These are phyloP conservation scores for Neodiprion fabricii DNA, from an alignment of 1,140 invertebrate species.

Conservation along the genomic window DNA sequence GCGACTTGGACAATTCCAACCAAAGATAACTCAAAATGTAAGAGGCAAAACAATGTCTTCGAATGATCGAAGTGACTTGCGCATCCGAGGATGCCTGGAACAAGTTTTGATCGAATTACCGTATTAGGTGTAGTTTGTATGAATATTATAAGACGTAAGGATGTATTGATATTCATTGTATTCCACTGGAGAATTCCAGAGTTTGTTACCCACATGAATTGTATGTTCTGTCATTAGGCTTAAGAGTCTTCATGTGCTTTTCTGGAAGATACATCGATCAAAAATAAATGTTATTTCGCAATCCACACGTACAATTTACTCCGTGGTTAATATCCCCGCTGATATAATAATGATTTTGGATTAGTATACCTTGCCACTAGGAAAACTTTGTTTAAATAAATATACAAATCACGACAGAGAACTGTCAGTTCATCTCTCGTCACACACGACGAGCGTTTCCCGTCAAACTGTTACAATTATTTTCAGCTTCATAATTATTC, in stretches of 20 bases:
- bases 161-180: neutral
- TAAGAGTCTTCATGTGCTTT: neutral
- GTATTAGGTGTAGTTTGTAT: neutral
- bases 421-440: neutral
- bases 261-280: conserved; percentile 10
- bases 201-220: neutral
- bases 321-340: neutral
- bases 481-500: too few relatives aligned
- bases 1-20: too few relatives aligned
- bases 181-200: neutral
- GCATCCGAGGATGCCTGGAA: neutral
- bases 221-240: neutral
- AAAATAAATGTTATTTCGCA: conserved; percentile 14
- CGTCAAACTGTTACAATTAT: neutral
- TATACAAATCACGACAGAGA: too few relatives aligned
- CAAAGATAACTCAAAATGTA: too few relatives aligned
- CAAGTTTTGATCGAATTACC: neutral
- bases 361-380: neutral
- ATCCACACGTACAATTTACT: neutral
- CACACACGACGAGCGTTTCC: neutral
- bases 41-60: too few relatives aligned
- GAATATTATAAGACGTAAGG: neutral
- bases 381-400: neutral
- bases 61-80: too few relatives aligned
- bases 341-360: neutral